These are phyloP conservation scores for Condylura cristata DNA, from an alignment of 2,113 vertebrate genomes.

Conservation along the genomic window DNA sequence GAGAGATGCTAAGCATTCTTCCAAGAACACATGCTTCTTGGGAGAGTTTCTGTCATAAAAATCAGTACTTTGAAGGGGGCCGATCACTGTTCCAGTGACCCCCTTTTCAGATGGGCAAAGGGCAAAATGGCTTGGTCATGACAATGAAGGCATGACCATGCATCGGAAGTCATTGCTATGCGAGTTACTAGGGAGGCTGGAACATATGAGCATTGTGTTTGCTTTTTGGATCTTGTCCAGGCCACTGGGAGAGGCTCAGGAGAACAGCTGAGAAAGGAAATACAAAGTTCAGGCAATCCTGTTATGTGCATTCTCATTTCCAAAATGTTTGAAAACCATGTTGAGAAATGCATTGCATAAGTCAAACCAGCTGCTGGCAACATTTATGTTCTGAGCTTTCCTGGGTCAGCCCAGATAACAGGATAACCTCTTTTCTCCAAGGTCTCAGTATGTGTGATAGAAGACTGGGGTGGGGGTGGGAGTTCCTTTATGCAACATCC, in stretches of 20 bases:
- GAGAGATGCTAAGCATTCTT: slow-evolving; percentile 11
- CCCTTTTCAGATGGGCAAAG: neutral
- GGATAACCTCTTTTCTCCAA: neutral
- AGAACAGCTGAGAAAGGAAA: slow-evolving; percentile 62
- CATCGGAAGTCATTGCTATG: neutral
- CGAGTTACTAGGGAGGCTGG: neutral
- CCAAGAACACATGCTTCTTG: neutral
- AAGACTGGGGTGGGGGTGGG: too few species aligned
- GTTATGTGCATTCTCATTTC: slow-evolving; percentile 28
- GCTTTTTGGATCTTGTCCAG: slow-evolving; percentile 59
- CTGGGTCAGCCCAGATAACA: slow-evolving; percentile 47
- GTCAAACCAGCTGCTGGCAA: slow-evolving; percentile 58
- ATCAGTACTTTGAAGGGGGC: neutral
- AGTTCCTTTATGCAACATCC: slow-evolving; percentile 34
- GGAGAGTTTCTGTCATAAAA: slow-evolving; percentile 13
- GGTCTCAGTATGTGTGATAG: neutral
- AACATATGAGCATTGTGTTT: neutral
- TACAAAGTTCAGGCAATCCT: neutral
- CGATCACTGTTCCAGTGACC: neutral
- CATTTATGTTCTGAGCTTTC: neutral
- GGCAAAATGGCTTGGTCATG: neutral
- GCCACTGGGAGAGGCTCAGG: slow-evolving; percentile 53
- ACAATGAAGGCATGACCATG: neutral
- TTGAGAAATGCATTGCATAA: slow-evolving; percentile 49
- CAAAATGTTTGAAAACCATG: slow-evolving; percentile 57